phyloP scores from a whole-genome alignment of 2,797 vertebrate species.

The Pogoniulus pusillus region DNA sequence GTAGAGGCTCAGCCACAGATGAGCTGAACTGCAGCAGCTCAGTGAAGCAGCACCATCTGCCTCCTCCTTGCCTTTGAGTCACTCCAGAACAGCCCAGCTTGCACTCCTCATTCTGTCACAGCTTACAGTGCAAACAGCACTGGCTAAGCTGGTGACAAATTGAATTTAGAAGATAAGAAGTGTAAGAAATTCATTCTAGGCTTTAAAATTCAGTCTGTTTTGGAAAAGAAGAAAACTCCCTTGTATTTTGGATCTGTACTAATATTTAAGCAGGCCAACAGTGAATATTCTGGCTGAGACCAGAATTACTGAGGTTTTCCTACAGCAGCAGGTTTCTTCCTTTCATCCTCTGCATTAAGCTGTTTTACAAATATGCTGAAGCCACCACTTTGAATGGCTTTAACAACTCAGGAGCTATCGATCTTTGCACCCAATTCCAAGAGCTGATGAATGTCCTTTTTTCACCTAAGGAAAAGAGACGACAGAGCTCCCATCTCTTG shows the following conservation, averaged over 20 bases:
- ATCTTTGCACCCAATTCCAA: conserved; percentile 1
- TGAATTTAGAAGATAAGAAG: conserved; percentile 18
- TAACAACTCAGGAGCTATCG: neutral
- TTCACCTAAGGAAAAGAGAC: conserved; percentile 3
- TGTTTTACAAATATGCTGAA: neutral
- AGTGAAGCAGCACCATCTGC: neutral
- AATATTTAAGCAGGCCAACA: conserved; percentile 49
- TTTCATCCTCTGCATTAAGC: neutral
- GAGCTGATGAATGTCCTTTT: neutral
- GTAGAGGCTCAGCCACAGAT: neutral
- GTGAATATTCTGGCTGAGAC: conserved; percentile 16
- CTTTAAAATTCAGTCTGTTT: conserved; percentile 1
- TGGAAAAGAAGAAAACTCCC: neutral
- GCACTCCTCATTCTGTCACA: neutral
- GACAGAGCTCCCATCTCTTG: conserved; percentile 5
- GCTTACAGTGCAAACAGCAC: neutral
- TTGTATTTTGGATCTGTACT: neutral
- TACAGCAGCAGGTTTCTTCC: neutral
- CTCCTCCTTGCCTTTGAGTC: neutral
- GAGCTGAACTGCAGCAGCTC: neutral
- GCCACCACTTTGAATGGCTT: neutral
- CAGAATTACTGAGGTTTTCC: conserved; percentile 31
- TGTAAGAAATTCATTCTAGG: neutral
- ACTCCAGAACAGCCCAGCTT: neutral
- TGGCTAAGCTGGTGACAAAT: conserved; percentile 40